Percentiles rank a stretch among this genome's conserved stretches.
phyloP scores from a whole-genome alignment of 2,113 vertebrate genomes.

The Fulmarus glacialis region DNA sequence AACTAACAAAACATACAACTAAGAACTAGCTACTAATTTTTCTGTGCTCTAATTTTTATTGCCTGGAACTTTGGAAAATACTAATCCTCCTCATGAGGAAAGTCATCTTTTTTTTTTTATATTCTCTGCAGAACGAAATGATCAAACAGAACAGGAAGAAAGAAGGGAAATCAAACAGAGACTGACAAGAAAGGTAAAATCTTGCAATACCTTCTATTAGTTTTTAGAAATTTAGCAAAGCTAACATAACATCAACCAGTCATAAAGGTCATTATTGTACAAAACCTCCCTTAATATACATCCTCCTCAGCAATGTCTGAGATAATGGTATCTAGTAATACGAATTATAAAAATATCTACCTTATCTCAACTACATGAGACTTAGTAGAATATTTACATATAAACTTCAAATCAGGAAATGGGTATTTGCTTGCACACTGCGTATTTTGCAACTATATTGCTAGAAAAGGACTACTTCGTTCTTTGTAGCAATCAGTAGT shows the following conservation, averaged over 20 bases:
- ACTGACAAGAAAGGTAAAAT: slow-evolving; percentile 92
- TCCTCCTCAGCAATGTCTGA: not conserved
- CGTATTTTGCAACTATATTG: not conserved
- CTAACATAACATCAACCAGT: not conserved
- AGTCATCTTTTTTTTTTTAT: slow-evolving; percentile 18
- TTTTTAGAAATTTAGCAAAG: not conserved
- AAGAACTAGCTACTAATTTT: not conserved
- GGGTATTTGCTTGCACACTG: not conserved
- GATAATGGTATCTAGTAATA: not conserved
- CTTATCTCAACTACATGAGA: not conserved
- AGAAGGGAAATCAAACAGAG: slow-evolving; percentile 96
- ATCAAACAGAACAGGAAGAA: slow-evolving; percentile 95
- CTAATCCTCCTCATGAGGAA: not conserved
- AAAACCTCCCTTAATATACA: not conserved
- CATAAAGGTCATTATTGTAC: not conserved
- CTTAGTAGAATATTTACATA: not conserved
- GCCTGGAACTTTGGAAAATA: not conserved
- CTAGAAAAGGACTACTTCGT: not conserved
- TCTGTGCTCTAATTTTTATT: not conserved
- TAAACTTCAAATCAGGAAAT: not conserved
- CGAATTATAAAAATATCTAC: not conserved
- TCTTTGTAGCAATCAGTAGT: not conserved
- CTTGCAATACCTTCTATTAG: not conserved
- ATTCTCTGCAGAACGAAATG: slow-evolving; percentile 88
- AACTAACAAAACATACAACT: not conserved